Conservation (phyloP, 2,113 vertebrate species). For the Ictalurus furcatus region DNA sequence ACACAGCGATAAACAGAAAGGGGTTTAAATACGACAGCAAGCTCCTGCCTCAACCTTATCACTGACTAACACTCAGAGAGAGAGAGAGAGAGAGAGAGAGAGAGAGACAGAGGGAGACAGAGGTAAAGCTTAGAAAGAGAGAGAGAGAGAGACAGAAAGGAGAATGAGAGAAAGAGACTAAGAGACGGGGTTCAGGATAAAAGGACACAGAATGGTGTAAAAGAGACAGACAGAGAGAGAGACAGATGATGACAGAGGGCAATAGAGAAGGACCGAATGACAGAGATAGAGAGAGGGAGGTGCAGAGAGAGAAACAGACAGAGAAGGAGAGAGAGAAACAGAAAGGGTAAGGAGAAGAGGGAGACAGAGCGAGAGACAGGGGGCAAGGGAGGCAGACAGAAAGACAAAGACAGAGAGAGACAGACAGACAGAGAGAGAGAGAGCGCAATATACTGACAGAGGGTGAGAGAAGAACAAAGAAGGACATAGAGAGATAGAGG, state of each 20-base stretch:
- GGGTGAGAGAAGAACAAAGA: neutral
- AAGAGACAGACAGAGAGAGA: neutral
- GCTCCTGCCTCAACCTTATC: slow-evolving; percentile 61
- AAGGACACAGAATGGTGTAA: neutral
- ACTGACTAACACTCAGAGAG: slow-evolving; percentile 51
- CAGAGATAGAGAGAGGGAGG: neutral
- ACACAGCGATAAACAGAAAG: slow-evolving; percentile 16
- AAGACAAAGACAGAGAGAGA: neutral
- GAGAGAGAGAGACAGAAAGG: neutral
- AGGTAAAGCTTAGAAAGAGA: neutral
- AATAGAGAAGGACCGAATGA: neutral
- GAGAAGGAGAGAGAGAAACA: neutral
- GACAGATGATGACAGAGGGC: neutral
- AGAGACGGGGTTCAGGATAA: neutral
- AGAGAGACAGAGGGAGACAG: neutral
- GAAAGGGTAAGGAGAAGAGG: neutral
- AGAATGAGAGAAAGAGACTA: neutral
- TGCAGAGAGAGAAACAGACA: neutral
- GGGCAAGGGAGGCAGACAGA: no score
- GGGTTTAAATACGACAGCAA: neutral
- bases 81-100: neutral
- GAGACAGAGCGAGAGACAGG: neutral
- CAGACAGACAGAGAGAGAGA: neutral
- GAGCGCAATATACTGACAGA: neutral
- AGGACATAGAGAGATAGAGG: neutral